A percentile compares a stretch with the other conserved stretches of the same genome.
Evolutionary conservation across 2,888 invertebrate genomes (phyloP).

Genomic region (Spicauda simplicius): DNA sequence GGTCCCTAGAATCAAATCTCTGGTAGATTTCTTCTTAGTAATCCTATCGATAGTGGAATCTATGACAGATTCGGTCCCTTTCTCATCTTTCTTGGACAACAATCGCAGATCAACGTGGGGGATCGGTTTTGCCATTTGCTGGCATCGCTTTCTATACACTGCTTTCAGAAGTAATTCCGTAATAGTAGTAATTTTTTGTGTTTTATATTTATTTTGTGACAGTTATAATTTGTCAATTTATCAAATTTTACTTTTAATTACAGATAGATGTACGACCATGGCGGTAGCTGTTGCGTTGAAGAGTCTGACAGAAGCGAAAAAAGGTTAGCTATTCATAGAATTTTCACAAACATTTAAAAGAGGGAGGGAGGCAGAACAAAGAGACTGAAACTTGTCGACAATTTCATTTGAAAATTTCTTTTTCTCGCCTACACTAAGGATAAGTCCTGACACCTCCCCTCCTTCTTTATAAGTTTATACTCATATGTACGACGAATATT

Average conservation of each 20-base stretch:
- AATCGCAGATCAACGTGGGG: slow-evolving; percentile 54
- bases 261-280: no score
- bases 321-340: no score
- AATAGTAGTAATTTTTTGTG: slow-evolving; percentile 20
- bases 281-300: no score
- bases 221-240: neutral
- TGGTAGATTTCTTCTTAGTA: slow-evolving; percentile 53
- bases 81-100: slow-evolving; percentile 47
- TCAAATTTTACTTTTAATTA: neutral
- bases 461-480: no score
- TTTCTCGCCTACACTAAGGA: no score
- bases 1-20: slow-evolving; percentile 65
- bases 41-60: slow-evolving; percentile 41
- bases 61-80: slow-evolving; percentile 48
- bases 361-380: no score
- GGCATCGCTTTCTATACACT: slow-evolving; percentile 47
- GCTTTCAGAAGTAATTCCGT: slow-evolving; percentile 30
- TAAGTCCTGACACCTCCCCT: no score
- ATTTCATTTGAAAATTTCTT: no score
- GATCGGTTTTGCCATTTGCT: slow-evolving; percentile 67
- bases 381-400: no score
- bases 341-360: no score
- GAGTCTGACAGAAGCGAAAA: no score
- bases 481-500: no score
- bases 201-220: neutral